Evolutionary conservation across 2,113 vertebrate genomes (phyloP), one percentile per base, ranked within the genome.

Genomic region (Trematomus loennbergii): DNA sequence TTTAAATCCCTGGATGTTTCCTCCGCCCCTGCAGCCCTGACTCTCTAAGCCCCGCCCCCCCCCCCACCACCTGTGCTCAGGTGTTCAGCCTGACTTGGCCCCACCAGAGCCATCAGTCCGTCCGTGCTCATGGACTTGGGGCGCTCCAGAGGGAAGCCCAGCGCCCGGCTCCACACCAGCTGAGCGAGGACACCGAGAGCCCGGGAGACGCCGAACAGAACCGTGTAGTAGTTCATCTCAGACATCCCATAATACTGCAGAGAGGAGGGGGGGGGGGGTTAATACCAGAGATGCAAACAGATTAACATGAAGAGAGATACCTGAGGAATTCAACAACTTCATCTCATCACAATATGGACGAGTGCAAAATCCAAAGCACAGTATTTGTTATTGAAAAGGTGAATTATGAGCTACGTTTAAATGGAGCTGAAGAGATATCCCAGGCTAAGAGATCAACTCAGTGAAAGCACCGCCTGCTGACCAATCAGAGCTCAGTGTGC

Each of bases 221-320:
- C 98, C 0, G 98, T 99, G 95, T 99, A 99, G 94, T 97, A 99
- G 79, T 99, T 99, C 98, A 99, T 99, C 93, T 99, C 98, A 12
- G 95, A 97, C 97, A 99, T 97, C 33, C 96, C 96, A 0, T 99
- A 99, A 88, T 98, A 97, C 97, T 99, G 95, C 2, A 43, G 78
- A 55, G 54, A 15, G 43, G 8, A 22, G n/a, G n/a, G 7, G 22
- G 36, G 36, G 36, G 36, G 36, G 4, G 29, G 29, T 29, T 29
- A 29, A 3, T 4, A 3, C 3, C 29, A 29, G 29, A 29, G 4
- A 29, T 29, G 29, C 29, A 29, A 29, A 29, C 29, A 3, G 3
- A 29, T 29, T 25, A 0, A 29, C 29, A 29, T 29, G 4, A 29
- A 29, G 29, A 29, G 29, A 29, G 29, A 29, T 29, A 29, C 29